Evolutionary conservation across 1,140 invertebrate genomes (phyloP).

Genomic region (Hypothenemus hampei): DNA sequence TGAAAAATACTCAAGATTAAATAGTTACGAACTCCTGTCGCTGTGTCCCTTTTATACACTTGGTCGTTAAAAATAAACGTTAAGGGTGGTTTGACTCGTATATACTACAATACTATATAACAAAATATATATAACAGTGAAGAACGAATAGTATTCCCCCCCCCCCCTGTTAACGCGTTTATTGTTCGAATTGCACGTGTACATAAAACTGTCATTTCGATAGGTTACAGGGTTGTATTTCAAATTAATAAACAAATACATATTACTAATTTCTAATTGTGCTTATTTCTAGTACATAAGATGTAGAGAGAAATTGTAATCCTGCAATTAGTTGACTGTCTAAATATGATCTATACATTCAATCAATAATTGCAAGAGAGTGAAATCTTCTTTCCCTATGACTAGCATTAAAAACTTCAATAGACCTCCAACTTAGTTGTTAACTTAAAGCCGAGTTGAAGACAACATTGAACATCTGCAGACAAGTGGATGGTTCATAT

Average conservation of each 20-base stretch:
- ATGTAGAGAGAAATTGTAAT: neutral
- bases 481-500: too few relatives aligned
- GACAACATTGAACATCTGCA: too few relatives aligned
- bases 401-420: neutral
- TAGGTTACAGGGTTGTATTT: conserved; percentile 18
- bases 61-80: too few relatives aligned
- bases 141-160: conserved; percentile 24
- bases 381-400: neutral
- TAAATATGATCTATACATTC: neutral
- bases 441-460: too few relatives aligned
- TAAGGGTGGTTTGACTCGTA: conserved; percentile 28
- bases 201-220: conserved; percentile 29
- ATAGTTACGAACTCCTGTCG: too few relatives aligned
- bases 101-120: conserved; percentile 31
- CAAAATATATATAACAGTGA: conserved; percentile 35
- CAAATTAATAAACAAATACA: too few relatives aligned
- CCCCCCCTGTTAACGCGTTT: conserved; percentile 19
- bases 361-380: neutral
- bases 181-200: conserved; percentile 25
- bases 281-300: neutral
- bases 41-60: too few relatives aligned
- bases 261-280: too few relatives aligned
- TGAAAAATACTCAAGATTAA: too few relatives aligned
- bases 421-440: too few relatives aligned
- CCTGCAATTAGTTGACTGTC: neutral